These are phyloP conservation scores for Argentina silus DNA, from an alignment of 2,797 vertebrate genomes.

Conservation along the genomic window DNA sequence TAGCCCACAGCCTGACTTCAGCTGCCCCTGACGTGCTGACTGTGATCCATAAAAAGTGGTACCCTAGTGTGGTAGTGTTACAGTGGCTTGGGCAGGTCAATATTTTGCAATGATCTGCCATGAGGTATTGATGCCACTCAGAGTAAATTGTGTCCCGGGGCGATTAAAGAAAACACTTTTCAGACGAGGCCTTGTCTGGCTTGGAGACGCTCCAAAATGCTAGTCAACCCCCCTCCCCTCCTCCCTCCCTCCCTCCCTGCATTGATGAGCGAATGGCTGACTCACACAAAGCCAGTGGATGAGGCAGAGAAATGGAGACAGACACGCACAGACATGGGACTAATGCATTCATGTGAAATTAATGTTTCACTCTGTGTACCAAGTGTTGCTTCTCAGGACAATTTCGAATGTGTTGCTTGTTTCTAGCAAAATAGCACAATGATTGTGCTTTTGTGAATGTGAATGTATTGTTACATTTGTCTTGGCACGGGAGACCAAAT, in stretches of 20 bases:
- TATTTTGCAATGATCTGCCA: conserved; percentile 49
- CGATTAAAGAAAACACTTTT: conserved; percentile 55
- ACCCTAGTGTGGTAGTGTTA: conserved; percentile 29
- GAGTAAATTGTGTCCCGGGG: conserved; percentile 59
- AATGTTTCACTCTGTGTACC: conserved; percentile 57
- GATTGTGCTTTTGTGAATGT: neutral
- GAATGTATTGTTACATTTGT: neutral
- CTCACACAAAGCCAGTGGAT: conserved; percentile 63
- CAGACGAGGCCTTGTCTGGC: conserved; percentile 34
- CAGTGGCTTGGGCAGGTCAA: conserved; percentile 47
- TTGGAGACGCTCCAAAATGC: conserved; percentile 52
- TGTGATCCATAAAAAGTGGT: conserved; percentile 8
- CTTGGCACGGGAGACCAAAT: neutral
- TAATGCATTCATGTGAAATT: conserved; percentile 70
- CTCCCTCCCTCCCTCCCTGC: neutral
- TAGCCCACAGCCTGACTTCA: conserved; percentile 31
- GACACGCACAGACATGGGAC: conserved; percentile 41
- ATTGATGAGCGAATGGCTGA: conserved; percentile 70
- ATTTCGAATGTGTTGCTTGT: neutral
- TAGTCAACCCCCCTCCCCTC: conserved; percentile 18
- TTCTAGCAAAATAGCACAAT: neutral
- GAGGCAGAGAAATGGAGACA: conserved; percentile 67
- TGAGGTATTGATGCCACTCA: conserved; percentile 62
- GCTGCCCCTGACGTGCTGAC: conserved; percentile 38
- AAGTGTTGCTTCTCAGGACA: conserved; percentile 28